Percentiles rank a stretch among this genome's conserved stretches.
Conservation (phyloP, 2,797 vertebrate genomes). For the Diplodus sargus region DNA sequence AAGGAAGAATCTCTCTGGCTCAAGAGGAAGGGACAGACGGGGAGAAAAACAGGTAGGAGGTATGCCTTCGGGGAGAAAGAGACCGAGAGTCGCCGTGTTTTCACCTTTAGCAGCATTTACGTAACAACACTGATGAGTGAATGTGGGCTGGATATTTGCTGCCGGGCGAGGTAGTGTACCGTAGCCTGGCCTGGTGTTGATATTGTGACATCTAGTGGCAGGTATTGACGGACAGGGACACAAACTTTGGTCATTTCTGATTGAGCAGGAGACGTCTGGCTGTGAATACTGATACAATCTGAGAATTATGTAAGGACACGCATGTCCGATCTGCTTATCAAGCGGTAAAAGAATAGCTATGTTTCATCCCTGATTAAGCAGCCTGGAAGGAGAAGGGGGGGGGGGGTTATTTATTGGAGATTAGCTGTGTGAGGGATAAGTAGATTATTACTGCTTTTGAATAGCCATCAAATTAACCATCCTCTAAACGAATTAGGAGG, state of each 20-base stretch:
- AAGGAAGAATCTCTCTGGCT: conserved; percentile 23
- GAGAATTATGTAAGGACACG: conserved; percentile 25
- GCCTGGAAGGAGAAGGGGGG: background rate
- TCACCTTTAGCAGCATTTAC: conserved; percentile 64
- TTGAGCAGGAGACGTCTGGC: conserved; percentile 10
- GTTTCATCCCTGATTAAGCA: conserved; percentile 31
- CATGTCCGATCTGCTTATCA: conserved; percentile 28
- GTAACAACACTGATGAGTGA: conserved; percentile 68
- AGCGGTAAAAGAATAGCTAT: conserved; percentile 1
- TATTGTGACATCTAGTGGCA: conserved; percentile 81
- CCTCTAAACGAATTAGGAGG: conserved; percentile 70
- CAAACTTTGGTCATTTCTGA: conserved; percentile 17
- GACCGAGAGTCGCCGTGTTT: conserved; percentile 38
- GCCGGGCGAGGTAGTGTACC: conserved; percentile 1
- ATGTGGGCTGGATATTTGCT: conserved; percentile 46
- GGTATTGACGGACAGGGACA: conserved; percentile 52
- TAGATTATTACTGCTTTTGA: conserved; percentile 71
- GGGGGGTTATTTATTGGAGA: conserved; percentile 51
- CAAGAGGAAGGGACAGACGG: conserved; percentile 19
- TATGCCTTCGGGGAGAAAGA: conserved; percentile 32
- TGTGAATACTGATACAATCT: conserved; percentile 28
- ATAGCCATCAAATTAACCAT: conserved; percentile 72
- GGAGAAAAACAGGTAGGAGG: conserved; percentile 12
- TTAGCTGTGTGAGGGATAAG: conserved; percentile 61
- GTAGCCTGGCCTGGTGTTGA: conserved; percentile 62